Conservation (phyloP, 2,797 vertebrate species). For the Miichthys miiuy region DNA sequence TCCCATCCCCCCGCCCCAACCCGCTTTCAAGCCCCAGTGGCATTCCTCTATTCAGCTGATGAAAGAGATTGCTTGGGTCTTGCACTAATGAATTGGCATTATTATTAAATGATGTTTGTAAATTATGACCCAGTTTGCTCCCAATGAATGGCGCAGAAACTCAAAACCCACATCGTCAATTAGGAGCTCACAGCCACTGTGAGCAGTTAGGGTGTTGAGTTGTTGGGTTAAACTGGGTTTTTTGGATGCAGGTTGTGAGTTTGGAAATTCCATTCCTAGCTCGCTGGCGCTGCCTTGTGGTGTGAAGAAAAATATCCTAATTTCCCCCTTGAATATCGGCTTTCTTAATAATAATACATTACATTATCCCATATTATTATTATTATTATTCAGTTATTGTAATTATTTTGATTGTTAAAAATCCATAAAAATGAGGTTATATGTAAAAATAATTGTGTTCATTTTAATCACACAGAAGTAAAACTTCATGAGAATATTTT, state of each 20-base stretch:
- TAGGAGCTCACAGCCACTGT: constrained; percentile 53
- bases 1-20: constrained; percentile 30
- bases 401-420: neutral
- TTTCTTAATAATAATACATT: neutral
- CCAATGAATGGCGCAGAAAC: constrained; percentile 64
- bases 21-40: constrained; percentile 75
- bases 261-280: constrained; percentile 56
- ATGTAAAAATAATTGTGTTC: neutral
- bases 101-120: constrained; percentile 87
- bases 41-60: constrained; percentile 78
- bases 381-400: neutral
- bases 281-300: constrained; percentile 76
- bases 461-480: neutral
- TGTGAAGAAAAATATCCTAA: neutral
- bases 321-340: neutral
- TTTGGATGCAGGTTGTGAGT: constrained; percentile 29
- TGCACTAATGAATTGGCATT: constrained; percentile 84
- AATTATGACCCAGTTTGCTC: constrained; percentile 83
- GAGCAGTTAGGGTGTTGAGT: constrained; percentile 30
- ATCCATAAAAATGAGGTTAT: neutral
- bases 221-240: constrained; percentile 50
- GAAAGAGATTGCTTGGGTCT: constrained; percentile 81
- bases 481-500: neutral
- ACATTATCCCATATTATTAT: neutral
- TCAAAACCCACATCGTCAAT: constrained; percentile 75